A percentile compares a stretch with the other conserved stretches of the same genome.
Evolutionary conservation across 35 echinoderm and acorn worm species (phyloP).

Genomic region (Diadema setosum): DNA sequence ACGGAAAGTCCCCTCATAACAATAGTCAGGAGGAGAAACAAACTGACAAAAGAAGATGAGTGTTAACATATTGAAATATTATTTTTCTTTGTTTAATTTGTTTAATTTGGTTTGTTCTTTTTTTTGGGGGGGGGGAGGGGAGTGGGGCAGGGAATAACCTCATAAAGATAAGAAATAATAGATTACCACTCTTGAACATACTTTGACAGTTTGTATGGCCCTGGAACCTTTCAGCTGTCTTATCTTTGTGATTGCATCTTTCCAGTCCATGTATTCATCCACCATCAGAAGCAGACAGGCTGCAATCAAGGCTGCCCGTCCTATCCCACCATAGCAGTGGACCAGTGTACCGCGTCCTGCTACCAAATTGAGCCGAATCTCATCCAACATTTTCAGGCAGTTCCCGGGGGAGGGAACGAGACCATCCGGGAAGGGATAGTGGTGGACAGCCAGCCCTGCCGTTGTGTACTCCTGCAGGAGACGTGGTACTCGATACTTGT

Average conservation of each 20-base stretch:
- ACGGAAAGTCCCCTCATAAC: no score
- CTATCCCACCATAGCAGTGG: conserved; percentile 83
- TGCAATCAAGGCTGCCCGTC: conserved; percentile 68
- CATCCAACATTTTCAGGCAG: conserved; percentile 68
- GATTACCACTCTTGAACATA: conserved; percentile 8
- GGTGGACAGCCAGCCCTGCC: conserved; percentile 64
- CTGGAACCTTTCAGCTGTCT: conserved; percentile 59
- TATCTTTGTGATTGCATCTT: conserved; percentile 58
- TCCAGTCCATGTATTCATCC: conserved; percentile 38
- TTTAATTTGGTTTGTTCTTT: no score
- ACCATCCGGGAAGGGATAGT: conserved; percentile 83
- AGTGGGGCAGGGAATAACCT: no score
- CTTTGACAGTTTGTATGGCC: conserved; percentile 92
- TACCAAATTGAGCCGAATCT: conserved; percentile 33
- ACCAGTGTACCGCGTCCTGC: conserved; percentile 39
- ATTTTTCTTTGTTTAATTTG: no score
- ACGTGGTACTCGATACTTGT: conserved; percentile 59
- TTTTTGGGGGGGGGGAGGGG: no score
- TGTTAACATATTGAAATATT: no score
- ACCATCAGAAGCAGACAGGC: conserved; percentile 67
- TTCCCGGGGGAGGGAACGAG: conserved; percentile 37
- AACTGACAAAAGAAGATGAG: no score
- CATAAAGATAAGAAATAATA: no score
- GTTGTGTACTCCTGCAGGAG: conserved; percentile 70
- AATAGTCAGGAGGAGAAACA: no score